These are phyloP conservation scores for Limnephilus marmoratus DNA, from an alignment of 2,888 invertebrate genomes.

Conservation along the genomic window DNA sequence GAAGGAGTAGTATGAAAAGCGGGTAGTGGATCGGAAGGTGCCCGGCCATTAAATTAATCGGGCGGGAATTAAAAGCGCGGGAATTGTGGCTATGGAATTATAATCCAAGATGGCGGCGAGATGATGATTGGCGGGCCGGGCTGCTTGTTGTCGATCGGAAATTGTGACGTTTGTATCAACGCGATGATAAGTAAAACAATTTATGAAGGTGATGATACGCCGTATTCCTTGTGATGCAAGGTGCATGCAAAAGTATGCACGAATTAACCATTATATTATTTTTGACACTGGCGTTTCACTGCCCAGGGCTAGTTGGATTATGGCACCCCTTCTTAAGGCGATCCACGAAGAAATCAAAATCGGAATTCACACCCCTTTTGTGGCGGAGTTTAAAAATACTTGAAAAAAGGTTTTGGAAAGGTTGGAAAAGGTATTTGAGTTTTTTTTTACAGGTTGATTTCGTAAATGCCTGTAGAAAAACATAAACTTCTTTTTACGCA, in stretches of 20 bases:
- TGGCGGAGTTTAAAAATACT: too few species aligned
- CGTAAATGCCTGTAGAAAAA: too few species aligned
- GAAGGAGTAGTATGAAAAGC: neutral
- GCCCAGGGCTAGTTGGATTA: neutral
- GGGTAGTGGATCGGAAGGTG: conserved; percentile 9
- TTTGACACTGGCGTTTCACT: neutral
- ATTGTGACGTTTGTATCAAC: neutral
- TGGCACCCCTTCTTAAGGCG: too few species aligned
- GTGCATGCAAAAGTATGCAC: too few species aligned
- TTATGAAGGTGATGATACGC: neutral
- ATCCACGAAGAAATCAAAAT: too few species aligned
- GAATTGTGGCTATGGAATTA: conserved; percentile 28
- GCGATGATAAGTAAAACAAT: neutral
- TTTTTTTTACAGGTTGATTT: too few species aligned
- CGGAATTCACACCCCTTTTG: too few species aligned
- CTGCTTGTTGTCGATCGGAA: neutral
- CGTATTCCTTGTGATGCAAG: neutral
- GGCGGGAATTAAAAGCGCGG: conserved; percentile 44
- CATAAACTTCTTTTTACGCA: too few species aligned
- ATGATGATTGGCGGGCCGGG: conserved; percentile 5
- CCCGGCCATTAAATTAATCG: conserved; percentile 40
- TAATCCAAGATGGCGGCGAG: conserved; percentile 32
- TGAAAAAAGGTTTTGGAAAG: too few species aligned
- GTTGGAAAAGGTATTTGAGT: too few species aligned
- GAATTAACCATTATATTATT: too few species aligned